These are phyloP conservation scores for Urocitellus parryii DNA, from an alignment of 2,113 vertebrate species.

Conservation along the genomic window DNA sequence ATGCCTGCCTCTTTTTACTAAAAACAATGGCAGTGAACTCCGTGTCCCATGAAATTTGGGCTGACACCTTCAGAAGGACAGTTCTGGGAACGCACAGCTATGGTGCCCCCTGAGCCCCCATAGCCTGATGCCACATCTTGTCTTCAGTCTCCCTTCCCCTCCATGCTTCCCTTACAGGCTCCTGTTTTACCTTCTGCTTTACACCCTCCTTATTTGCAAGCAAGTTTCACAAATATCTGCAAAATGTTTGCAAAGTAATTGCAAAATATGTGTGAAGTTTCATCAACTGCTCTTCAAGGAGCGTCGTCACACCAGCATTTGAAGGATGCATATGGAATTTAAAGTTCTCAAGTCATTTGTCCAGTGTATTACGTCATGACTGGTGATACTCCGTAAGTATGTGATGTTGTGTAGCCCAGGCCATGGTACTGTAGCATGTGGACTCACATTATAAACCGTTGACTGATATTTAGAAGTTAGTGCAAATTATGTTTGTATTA, in stretches of 20 bases:
- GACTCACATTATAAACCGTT: not conserved
- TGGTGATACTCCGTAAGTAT: accelerated
- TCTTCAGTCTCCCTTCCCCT: accelerated
- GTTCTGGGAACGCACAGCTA: accelerated
- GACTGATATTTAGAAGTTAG: not conserved
- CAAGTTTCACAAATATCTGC: not conserved
- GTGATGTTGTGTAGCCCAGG: accelerated
- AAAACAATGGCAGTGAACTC: not conserved
- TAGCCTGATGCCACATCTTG: accelerated
- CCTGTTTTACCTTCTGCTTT: no score
- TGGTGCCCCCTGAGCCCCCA: accelerated
- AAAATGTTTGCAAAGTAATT: not conserved
- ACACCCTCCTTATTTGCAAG: not conserved
- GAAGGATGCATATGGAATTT: no score
- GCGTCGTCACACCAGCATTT: not conserved
- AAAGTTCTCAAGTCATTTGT: not conserved
- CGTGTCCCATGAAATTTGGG: accelerated
- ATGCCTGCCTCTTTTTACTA: constrained; percentile 54
- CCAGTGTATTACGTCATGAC: not conserved
- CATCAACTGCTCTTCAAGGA: not conserved
- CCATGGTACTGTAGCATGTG: accelerated
- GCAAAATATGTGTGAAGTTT: not conserved
- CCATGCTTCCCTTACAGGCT: accelerated
- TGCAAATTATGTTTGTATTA: not conserved
- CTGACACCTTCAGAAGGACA: not conserved